phyloP scores from a whole-genome alignment of 2,797 vertebrate genomes.

The Manis pentadactyla region DNA sequence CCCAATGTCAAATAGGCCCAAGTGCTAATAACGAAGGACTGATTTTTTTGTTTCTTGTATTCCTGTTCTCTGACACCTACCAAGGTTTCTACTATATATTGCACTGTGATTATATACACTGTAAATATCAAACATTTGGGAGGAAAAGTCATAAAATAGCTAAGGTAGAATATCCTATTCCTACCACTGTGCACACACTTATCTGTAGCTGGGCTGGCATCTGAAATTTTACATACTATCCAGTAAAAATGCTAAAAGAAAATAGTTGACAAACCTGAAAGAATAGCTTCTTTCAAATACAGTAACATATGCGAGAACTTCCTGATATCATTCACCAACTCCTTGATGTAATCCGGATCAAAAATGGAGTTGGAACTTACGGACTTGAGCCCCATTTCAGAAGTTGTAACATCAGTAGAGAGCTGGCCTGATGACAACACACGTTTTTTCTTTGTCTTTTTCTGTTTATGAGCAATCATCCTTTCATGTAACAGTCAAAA shows the following conservation, averaged over 20 bases:
- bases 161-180: constrained; percentile 32
- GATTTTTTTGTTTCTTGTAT: constrained; percentile 57
- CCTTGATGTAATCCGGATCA: constrained; percentile 96
- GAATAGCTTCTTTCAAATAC: constrained; percentile 95
- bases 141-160: constrained; percentile 9
- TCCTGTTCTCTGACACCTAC: constrained; percentile 26
- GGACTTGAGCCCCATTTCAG: constrained; percentile 90
- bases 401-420: constrained; percentile 83
- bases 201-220: not conserved
- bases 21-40: constrained; percentile 34
- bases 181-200: not conserved
- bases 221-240: constrained; percentile 57
- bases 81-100: constrained; percentile 49
- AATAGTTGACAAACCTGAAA: constrained; percentile 90
- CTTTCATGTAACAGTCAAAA: constrained; percentile 76
- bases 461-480: constrained; percentile 81
- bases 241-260: constrained; percentile 67
- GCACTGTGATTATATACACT: constrained; percentile 67
- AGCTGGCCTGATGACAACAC: constrained; percentile 73
- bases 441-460: constrained; percentile 81
- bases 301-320: constrained; percentile 96
- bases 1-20: constrained; percentile 8
- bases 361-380: constrained; percentile 91
- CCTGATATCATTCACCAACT: constrained; percentile 95
- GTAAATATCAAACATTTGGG: constrained; percentile 59